phyloP scores from a whole-genome alignment of 1,140 invertebrate species.

The Neuroterus valhalla region DNA sequence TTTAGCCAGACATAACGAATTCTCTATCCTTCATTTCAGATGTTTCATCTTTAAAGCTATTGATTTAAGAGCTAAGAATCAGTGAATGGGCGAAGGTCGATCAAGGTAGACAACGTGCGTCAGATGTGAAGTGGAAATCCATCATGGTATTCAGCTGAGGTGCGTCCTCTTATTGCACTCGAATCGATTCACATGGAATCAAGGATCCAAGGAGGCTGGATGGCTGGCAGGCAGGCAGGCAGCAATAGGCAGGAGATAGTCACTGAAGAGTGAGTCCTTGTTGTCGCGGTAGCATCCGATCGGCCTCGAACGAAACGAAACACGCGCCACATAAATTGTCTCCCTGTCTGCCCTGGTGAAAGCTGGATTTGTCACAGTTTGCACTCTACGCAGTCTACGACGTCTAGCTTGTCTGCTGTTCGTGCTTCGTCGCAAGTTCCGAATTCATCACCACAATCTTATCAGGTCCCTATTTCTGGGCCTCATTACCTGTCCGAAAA shows the following conservation, averaged over 20 bases:
- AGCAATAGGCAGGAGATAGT: slow-evolving; percentile 47
- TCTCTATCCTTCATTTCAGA: too few species aligned
- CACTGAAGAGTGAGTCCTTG: slow-evolving; percentile 64
- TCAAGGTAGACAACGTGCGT: too few species aligned
- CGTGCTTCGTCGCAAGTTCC: slow-evolving; percentile 7
- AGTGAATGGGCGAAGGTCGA: too few species aligned
- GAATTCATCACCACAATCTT: slow-evolving; percentile 38
- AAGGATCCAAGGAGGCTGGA: too few species aligned
- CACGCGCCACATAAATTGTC: slow-evolving; percentile 75
- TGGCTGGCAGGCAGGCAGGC: slow-evolving; percentile 41
- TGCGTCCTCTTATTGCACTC: too few species aligned
- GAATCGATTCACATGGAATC: too few species aligned
- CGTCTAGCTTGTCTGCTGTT: slow-evolving; percentile 53
- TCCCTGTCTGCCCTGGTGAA: slow-evolving; percentile 72
- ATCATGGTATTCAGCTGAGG: too few species aligned
- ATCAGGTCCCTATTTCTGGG: not conserved
- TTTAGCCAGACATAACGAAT: too few species aligned
- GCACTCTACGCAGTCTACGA: slow-evolving; percentile 68
- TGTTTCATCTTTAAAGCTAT: too few species aligned
- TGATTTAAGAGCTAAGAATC: too few species aligned
- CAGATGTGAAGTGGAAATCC: too few species aligned
- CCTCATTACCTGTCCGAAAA: not conserved
- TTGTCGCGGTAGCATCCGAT: slow-evolving; percentile 65
- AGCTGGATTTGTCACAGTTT: slow-evolving; percentile 76
- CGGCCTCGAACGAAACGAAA: slow-evolving; percentile 70